Base-by-base conservation (phyloP, 2,797 vertebrate genomes). In the Euthynnus affinis region DNA sequence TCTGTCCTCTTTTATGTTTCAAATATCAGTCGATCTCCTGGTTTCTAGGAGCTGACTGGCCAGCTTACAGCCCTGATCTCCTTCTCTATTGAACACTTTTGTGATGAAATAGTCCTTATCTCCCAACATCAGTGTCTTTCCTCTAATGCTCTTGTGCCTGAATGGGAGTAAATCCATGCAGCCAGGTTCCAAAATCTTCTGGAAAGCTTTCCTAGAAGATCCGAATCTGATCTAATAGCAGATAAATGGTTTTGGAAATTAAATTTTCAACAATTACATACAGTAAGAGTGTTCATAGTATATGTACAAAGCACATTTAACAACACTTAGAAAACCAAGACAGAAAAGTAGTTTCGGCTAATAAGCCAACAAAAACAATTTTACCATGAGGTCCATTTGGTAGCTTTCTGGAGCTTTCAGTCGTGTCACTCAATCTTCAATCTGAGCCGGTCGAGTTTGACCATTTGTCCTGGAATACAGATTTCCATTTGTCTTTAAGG, bases 231-330 rank as follows among this genome's bases (percentile, higher is more conserved):
- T 55, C 15, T 6, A 44, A 8, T 25, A 3, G 37, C 18, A 25
- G 53, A 42, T 55, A 17, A 23, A 14, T 48, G 40, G 17, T 58
- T 71, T 25, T 9, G 2, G 5, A 58, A 18, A 44, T 34, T 18
- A 58, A 27, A 58, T 10, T 25, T 34, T 70, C 14, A 44, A 15
- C 66, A 58, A 49, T 59, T 29, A 59, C 27, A 32, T 37, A 44
- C 42, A 44, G 13, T 4, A 14, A 14, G 12, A 44, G 13, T 15
- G 5, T 44, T 44, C 14, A 14, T 8, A 9, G 8, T 37, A 37
- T 37, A 37, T n/a, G n/a, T n/a, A n/a, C n/a, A n/a, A n/a, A n/a
- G n/a, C n/a, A n/a, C n/a, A n/a, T 37, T 37, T 37, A 37, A 37
- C 34, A 9, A 37, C 22, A 15, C 2, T 53, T 5, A 23, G 5